Evolutionary conservation across 2,888 invertebrate species (phyloP), one percentile per base, ranked within the genome.

Genomic region (Icerya purchasi): DNA sequence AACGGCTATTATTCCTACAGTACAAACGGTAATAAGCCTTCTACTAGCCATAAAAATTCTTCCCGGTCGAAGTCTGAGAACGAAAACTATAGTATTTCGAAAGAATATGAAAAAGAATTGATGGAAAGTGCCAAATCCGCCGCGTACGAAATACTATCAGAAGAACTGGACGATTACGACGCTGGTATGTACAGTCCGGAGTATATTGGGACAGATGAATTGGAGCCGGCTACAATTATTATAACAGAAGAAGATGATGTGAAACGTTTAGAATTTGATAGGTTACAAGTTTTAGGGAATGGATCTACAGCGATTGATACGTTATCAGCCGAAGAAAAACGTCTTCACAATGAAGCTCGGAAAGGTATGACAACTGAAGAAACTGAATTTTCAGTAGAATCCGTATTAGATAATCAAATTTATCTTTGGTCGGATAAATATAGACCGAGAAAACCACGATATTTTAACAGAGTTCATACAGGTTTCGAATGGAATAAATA

Each of bases 401-500:
- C 86, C 61, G 78, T 83, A 24, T 72, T 94, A 64, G 89, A 90
- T 66, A 83, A 83, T 62, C 86, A 89, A 73, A 83, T 89, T 10
- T 89, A 90, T 68, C 74, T 91, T 24, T 97, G 97, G 92, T 92
- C 94, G 0, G 97, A 98, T 73, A 98, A 97, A 74, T 98, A 97
- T 72, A 76, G 97, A 14, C 98, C 98, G 0, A 74, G 97, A 54
- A 98, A 98, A 70, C 98, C 98, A 1, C 74, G 97, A 21, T 99
- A 98, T 74, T 96, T 98, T 75, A 99, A 99, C 76, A 78, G 89
- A 60, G 90, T 90, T 2, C 90, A 90, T 70, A 90, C 90, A 0
- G 98, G 98, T 19, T 99, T 98, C 74, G 98, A 99, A 70, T 99
- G 98, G 98, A 98, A 98, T 75, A 98, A 99, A 73, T 99, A 99